phyloP scores from a whole-genome alignment of 2,797 vertebrate species.

The Cirrhinus mrigala region DNA sequence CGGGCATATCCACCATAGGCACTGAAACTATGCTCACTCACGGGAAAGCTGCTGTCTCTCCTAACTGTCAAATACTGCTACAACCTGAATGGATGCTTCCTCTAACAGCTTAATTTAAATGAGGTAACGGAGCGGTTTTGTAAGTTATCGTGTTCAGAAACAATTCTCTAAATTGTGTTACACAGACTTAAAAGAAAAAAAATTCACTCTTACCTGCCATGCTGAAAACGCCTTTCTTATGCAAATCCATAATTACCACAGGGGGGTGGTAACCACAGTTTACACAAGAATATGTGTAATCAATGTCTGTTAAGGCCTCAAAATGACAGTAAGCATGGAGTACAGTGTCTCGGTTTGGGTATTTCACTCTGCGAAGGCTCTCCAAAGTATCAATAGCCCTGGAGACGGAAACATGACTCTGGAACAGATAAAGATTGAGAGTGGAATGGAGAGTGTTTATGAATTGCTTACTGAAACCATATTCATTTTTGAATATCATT shows the following conservation, averaged over 20 bases:
- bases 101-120: too few species aligned
- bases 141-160: too few species aligned
- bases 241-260: conserved; percentile 32
- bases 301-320: conserved; percentile 18
- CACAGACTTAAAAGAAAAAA: not conserved
- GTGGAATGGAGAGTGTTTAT: not conserved
- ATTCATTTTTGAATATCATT: not conserved
- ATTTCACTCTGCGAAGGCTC: not conserved
- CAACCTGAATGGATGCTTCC: too few species aligned
- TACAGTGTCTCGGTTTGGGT: conserved; percentile 5
- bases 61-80: too few species aligned
- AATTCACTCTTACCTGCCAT: conserved; percentile 8
- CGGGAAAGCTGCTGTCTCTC: too few species aligned
- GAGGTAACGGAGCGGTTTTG: too few species aligned
- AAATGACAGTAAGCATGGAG: conserved; percentile 32
- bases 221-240: conserved; percentile 28
- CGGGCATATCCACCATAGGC: too few species aligned
- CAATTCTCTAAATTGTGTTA: too few species aligned
- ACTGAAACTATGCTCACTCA: too few species aligned
- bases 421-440: not conserved
- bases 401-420: conserved; percentile 21
- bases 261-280: conserved; percentile 33
- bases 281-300: conserved; percentile 34
- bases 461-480: not conserved
- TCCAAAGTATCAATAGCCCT: conserved; percentile 23